A percentile compares a stretch with the other conserved stretches of the same genome.
Evolutionary conservation across 1,140 invertebrate genomes (phyloP).

Genomic region (Chymomyza costata): DNA sequence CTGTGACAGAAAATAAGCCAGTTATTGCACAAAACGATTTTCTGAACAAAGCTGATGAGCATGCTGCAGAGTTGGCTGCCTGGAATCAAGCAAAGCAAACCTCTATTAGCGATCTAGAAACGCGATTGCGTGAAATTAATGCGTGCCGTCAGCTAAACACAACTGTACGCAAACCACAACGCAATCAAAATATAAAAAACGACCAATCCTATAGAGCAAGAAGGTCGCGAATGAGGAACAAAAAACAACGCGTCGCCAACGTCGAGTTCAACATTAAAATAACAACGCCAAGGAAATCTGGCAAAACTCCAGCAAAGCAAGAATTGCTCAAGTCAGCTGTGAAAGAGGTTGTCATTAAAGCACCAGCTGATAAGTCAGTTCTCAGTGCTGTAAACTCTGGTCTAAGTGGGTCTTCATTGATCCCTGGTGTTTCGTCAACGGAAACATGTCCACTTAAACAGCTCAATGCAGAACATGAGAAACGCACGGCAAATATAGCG

Average conservation of each 20-base stretch:
- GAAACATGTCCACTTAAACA: too few species aligned
- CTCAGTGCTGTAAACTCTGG: too few species aligned
- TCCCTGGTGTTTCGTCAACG: too few species aligned
- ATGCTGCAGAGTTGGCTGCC: slow-evolving; percentile 30
- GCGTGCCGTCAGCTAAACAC: slow-evolving; percentile 28
- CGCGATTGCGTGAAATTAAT: slow-evolving; percentile 57
- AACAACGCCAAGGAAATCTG: slow-evolving; percentile 41
- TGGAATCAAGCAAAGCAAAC: slow-evolving; percentile 53
- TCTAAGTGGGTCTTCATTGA: too few species aligned
- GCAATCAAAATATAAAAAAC: slow-evolving; percentile 20
- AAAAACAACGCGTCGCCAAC: neutral
- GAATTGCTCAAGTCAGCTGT: neutral
- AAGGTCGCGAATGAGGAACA: slow-evolving; percentile 9
- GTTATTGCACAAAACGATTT: too few species aligned
- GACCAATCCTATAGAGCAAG: slow-evolving; percentile 5
- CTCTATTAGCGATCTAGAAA: slow-evolving; percentile 45
- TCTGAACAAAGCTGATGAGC: neutral
- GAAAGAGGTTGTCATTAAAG: neutral
- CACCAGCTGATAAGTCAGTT: neutral
- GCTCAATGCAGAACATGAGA: neutral
- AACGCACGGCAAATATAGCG: slow-evolving; percentile 43
- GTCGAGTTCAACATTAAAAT: slow-evolving; percentile 55
- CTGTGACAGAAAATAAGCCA: too few species aligned
- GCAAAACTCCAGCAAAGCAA: slow-evolving; percentile 3
- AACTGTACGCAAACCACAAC: neutral